A percentile compares a stretch with the other conserved stretches of the same genome.
These are phyloP conservation scores for Actinernus sp. DNA, from an alignment of 92 coral and sea anemone species.

Conservation along the genomic window DNA sequence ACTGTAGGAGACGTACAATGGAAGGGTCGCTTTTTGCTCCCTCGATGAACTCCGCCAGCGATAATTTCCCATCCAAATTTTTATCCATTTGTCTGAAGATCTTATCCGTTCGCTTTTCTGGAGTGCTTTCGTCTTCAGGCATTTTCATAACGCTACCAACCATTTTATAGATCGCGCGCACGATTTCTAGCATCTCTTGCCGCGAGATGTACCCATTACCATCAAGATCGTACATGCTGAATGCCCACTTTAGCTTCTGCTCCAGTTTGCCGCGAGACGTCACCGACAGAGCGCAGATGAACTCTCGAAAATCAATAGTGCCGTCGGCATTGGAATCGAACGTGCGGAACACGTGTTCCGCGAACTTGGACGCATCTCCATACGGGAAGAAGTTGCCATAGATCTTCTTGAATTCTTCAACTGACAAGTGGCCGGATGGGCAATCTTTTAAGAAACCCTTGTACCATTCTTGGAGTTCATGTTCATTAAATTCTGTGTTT, in stretches of 20 bases:
- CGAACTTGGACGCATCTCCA: slow-evolving; percentile 98
- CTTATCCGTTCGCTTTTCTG: slow-evolving; percentile 95
- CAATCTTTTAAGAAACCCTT: slow-evolving; percentile 95
- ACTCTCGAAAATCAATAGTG: slow-evolving; percentile 97
- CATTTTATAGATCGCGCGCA: slow-evolving; percentile 97
- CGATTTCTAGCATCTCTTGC: slow-evolving; percentile 96
- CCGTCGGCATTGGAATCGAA: slow-evolving; percentile 88
- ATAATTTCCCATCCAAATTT: slow-evolving; percentile 91
- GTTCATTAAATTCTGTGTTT: slow-evolving; percentile 87
- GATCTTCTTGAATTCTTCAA: slow-evolving; percentile 95
- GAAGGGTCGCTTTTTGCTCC: slow-evolving; percentile 99
- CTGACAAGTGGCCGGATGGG: slow-evolving; percentile 85
- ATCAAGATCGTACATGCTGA: slow-evolving; percentile 96
- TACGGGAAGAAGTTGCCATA: slow-evolving; percentile 97
- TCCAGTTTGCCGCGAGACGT: slow-evolving; percentile 96
- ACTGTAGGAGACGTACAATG: slow-evolving; percentile 93
- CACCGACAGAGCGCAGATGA: slow-evolving; percentile 98
- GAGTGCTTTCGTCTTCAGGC: slow-evolving; percentile 99
- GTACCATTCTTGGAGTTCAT: slow-evolving; percentile 98
- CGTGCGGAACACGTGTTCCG: slow-evolving; percentile 98
- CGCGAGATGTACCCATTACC: slow-evolving; percentile 90
- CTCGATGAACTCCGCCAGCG: slow-evolving; percentile 92
- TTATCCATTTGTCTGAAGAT: slow-evolving; percentile 98
- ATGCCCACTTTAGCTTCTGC: slow-evolving; percentile 98
- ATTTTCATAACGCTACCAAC: slow-evolving; percentile 96